Evolutionary conservation across 2,113 vertebrate species (phyloP), one percentile per base, ranked within the genome.

Genomic region (western clawed frog (Xenopus tropicalis)): DNA sequence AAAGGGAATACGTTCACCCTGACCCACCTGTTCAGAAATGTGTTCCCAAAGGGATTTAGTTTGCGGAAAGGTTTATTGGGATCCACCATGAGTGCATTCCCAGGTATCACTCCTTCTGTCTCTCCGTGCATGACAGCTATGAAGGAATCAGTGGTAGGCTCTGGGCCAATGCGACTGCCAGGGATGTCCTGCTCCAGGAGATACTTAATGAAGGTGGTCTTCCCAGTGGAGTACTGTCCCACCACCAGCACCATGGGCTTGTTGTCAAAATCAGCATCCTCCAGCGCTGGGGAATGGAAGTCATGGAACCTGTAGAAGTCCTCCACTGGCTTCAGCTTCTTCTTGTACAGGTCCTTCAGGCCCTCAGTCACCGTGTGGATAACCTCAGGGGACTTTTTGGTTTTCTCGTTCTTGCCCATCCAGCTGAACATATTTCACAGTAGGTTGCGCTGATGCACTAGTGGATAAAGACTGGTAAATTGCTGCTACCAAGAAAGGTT

Each of bases 201-300:
- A 79, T 98, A 98, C 71, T 91, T 94, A 82, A 98, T 95, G 80
- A 98, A 98, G 3, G 94, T 96, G 7, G 96, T 98, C 80, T 98
- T 98, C 19, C 96, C 96, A 0, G 94, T 98, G 61, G 94, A 96
- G 72, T 97, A 98, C 67, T 98, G 96, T 0, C 96, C 96, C 4
- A 94, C 93, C 65, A 98, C 94, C 79, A 98, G 77, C 70, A 98
- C 93, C 96, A 98, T 96, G 0, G 96, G 96, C 65, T 98, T 97
- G 78, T 89, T 94, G 11, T 95, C 93, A 4, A 98, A 98, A 74
- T 98, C 96, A 0, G 96, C 95, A 0, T 96, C 95, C 29, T 96
- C 94, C 79, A 98, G 77, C 1, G 93, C 88, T 0, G 89, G 85
- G 0, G 95, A 96, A 80, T 98, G 96, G 85, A 97, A 98, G 51